phyloP scores from a whole-genome alignment of 2,797 vertebrate species.

The Paratrypauchen microcephalus region DNA sequence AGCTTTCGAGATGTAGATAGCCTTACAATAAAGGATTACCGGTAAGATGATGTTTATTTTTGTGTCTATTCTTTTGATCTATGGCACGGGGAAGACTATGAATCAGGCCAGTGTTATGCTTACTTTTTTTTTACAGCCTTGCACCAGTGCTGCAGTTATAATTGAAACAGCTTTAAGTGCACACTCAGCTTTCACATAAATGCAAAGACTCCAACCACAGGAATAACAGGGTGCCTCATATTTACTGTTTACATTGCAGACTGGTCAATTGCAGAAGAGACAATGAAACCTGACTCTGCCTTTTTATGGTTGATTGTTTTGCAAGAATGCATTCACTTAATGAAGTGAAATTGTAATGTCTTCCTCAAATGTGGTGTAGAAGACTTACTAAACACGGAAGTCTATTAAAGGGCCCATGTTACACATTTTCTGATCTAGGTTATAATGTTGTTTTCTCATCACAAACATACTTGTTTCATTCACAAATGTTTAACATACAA shows the following conservation, averaged over 20 bases:
- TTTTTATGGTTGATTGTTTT: conserved; percentile 16
- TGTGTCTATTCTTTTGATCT: conserved; percentile 15
- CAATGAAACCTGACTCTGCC: neutral
- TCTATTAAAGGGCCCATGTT: neutral
- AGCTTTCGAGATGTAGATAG: too few relatives aligned
- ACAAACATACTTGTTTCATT: too few relatives aligned
- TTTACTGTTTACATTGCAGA: neutral
- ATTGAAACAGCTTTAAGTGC: conserved; percentile 24
- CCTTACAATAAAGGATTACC: too few relatives aligned
- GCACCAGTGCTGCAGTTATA: conserved; percentile 5
- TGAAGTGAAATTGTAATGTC: neutral
- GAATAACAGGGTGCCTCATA: neutral
- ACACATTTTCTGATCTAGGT: too few relatives aligned
- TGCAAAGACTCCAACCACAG: neutral
- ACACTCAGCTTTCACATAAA: conserved; percentile 18
- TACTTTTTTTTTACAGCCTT: neutral
- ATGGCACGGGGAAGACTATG: conserved; percentile 23
- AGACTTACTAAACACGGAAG: neutral
- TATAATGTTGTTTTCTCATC: too few relatives aligned
- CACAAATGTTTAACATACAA: too few relatives aligned
- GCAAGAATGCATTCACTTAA: neutral
- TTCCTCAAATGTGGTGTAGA: neutral
- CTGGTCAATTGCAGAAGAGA: neutral
- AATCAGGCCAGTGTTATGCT: neutral
- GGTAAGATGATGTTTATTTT: too few relatives aligned